These are phyloP conservation scores for Noctuana brunneofusca DNA, from an alignment of 2,888 invertebrate genomes.

Conservation along the genomic window DNA sequence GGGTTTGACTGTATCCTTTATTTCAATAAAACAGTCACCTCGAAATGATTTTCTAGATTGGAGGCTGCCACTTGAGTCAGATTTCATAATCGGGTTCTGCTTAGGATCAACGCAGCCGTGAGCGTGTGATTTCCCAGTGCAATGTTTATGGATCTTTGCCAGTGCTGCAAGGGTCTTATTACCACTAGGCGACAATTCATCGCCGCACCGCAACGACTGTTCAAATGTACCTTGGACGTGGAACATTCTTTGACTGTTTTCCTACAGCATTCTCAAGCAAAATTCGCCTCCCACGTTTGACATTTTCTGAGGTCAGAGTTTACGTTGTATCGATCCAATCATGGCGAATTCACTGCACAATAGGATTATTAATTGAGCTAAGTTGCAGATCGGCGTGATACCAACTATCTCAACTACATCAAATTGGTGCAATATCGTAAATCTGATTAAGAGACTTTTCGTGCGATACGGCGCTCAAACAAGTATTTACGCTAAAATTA, in stretches of 20 bases:
- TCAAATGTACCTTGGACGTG: slow-evolving; percentile 82
- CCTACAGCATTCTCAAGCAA: slow-evolving; percentile 52
- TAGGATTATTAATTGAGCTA: slow-evolving; percentile 58
- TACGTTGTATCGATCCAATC: slow-evolving; percentile 56
- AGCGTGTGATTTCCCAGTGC: slow-evolving; percentile 90
- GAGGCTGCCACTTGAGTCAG: slow-evolving; percentile 73
- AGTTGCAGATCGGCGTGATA: slow-evolving; percentile 66
- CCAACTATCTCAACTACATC: slow-evolving; percentile 43
- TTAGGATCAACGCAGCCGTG: slow-evolving; percentile 85
- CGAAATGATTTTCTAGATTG: slow-evolving; percentile 73
- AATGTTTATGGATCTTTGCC: slow-evolving; percentile 86
- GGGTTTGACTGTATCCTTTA: slow-evolving; percentile 65
- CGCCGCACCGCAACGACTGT: slow-evolving; percentile 82
- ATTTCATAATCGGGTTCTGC: slow-evolving; percentile 71
- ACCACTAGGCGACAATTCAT: slow-evolving; percentile 71
- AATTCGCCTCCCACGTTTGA: slow-evolving; percentile 52
- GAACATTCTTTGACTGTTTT: slow-evolving; percentile 71
- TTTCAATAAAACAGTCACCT: slow-evolving; percentile 73
- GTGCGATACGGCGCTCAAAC: slow-evolving; percentile 31
- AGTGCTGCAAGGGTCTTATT: slow-evolving; percentile 79
- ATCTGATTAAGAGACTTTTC: slow-evolving; percentile 25
- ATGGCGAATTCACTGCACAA: slow-evolving; percentile 65
- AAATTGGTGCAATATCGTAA: slow-evolving; percentile 32
- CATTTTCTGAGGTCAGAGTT: slow-evolving; percentile 68
- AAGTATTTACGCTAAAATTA: slow-evolving; percentile 32